A percentile compares a stretch with the other conserved stretches of the same genome.
Evolutionary conservation across 2,888 invertebrate species (phyloP).

Genomic region (Nomada hirtipes): DNA sequence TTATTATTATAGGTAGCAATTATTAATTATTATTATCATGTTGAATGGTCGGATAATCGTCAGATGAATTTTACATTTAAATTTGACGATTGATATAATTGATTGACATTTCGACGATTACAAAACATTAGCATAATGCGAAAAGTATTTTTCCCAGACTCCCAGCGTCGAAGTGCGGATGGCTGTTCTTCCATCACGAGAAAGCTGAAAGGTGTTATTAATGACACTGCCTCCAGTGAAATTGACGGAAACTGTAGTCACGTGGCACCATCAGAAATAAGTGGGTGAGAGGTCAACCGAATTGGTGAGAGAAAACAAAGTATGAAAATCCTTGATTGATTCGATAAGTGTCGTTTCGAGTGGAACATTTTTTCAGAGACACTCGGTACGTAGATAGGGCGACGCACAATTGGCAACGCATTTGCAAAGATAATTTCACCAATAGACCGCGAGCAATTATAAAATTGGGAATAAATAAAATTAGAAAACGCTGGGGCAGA

Average conservation of each 20-base stretch:
- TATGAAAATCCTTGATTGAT: too few species aligned
- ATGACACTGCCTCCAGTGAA: constrained; percentile 48
- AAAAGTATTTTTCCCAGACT: constrained; percentile 18
- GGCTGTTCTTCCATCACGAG: constrained; percentile 26
- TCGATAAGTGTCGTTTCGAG: too few species aligned
- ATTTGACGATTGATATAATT: background rate
- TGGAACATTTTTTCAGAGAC: too few species aligned
- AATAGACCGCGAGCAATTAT: too few species aligned
- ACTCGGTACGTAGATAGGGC: too few species aligned
- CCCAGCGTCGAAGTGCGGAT: background rate
- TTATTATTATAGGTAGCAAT: background rate
- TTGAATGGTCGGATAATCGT: too few species aligned
- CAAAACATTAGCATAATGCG: background rate
- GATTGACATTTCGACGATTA: background rate
- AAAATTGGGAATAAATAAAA: too few species aligned
- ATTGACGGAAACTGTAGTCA: constrained; percentile 50
- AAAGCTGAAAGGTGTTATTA: constrained; percentile 50
- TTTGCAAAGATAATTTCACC: too few species aligned
- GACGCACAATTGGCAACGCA: too few species aligned
- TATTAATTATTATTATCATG: background rate
- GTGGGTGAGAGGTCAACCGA: constrained; percentile 42
- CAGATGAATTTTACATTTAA: background rate
- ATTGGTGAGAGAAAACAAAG: background rate
- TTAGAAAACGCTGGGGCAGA: too few species aligned
- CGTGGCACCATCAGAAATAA: constrained; percentile 39